Percentiles rank a stretch among this genome's conserved stretches.
These are phyloP conservation scores for Muntiacus muntjak DNA, from an alignment of 2,113 vertebrate species.

Conservation along the genomic window DNA sequence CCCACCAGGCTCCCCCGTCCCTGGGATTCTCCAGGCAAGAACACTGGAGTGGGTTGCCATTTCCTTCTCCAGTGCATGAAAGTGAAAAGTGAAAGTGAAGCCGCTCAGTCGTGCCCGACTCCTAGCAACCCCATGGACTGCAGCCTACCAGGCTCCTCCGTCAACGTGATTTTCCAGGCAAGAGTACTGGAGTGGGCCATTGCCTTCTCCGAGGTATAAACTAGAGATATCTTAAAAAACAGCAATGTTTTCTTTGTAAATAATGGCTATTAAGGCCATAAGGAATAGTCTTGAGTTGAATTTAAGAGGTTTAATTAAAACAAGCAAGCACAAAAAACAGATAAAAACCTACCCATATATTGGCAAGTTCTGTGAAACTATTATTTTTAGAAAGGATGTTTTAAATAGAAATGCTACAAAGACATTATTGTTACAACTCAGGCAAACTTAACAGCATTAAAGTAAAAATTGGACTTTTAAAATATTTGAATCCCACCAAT, in stretches of 20 bases:
- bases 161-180: too few relatives aligned
- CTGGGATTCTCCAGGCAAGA: too few relatives aligned
- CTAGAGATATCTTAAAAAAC: background rate
- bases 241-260: background rate
- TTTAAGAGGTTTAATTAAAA: constrained; percentile 30
- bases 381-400: constrained; percentile 56
- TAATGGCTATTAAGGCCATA: background rate
- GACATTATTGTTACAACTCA: constrained; percentile 18
- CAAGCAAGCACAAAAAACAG: constrained; percentile 50
- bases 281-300: constrained; percentile 57
- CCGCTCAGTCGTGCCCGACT: too few relatives aligned
- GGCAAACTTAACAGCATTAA: background rate
- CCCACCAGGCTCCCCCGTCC: too few relatives aligned
- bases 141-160: too few relatives aligned
- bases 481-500: background rate
- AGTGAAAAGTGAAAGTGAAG: too few relatives aligned
- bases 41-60: too few relatives aligned
- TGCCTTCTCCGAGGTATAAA: background rate
- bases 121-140: too few relatives aligned
- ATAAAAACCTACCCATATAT: constrained; percentile 65
- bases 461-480: background rate
- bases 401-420: constrained; percentile 59
- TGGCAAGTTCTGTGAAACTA: constrained; percentile 67
- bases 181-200: too few relatives aligned
- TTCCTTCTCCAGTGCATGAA: too few relatives aligned